phyloP scores from a whole-genome alignment of 2,888 invertebrate genomes.

The Brachycybe producta region DNA sequence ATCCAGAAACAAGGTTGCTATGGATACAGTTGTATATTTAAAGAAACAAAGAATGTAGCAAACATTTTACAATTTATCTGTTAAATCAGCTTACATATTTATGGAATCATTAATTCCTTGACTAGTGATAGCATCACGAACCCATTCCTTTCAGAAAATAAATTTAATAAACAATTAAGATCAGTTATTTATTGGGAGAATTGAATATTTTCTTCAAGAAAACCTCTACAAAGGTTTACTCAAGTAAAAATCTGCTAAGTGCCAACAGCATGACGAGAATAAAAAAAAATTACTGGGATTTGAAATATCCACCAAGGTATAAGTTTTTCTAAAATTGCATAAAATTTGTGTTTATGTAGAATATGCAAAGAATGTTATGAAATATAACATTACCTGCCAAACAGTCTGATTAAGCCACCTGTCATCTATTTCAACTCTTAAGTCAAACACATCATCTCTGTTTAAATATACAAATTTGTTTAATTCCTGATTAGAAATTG shows the following conservation, averaged over 20 bases:
- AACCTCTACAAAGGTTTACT: too few species aligned
- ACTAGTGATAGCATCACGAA: neutral
- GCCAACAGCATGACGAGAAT: too few species aligned
- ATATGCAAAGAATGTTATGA: neutral
- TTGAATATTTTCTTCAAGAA: too few species aligned
- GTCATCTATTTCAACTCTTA: slow-evolving; percentile 13
- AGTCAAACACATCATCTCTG: slow-evolving; percentile 6
- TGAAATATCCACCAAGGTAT: too few species aligned
- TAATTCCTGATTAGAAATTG: too few species aligned
- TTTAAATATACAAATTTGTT: too few species aligned
- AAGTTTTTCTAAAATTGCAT: neutral
- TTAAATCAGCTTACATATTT: slow-evolving; percentile 10
- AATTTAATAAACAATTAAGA: neutral
- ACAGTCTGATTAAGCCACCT: slow-evolving; percentile 8
- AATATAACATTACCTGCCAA: slow-evolving; percentile 6
- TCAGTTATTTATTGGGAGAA: neutral
- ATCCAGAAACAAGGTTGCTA: slow-evolving; percentile 4
- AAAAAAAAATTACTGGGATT: too few species aligned
- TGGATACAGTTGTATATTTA: too few species aligned
- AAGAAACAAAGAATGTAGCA: too few species aligned
- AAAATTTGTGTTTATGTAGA: too few species aligned
- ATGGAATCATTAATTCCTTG: neutral
- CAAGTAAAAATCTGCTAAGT: too few species aligned
- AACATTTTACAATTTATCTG: too few species aligned
- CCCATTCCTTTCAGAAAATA: slow-evolving; percentile 11